phyloP scores from a whole-genome alignment of 1,140 invertebrate genomes.

The Myzus persicae region DNA sequence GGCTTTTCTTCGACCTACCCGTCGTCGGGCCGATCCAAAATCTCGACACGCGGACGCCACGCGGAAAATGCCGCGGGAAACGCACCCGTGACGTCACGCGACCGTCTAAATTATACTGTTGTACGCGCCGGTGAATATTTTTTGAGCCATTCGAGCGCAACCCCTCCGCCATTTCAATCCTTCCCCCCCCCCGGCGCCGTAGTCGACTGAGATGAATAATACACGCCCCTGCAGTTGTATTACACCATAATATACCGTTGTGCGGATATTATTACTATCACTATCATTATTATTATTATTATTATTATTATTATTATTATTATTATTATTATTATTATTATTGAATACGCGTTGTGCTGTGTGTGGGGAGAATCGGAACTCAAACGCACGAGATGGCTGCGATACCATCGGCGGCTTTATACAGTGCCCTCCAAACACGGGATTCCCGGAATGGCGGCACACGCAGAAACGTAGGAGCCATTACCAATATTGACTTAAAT shows the following conservation, averaged over 20 bases:
- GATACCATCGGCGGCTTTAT: neutral
- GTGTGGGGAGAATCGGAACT: neutral
- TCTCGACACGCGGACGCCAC: neutral
- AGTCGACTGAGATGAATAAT: neutral
- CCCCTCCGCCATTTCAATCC: too few species aligned
- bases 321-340: too few species aligned
- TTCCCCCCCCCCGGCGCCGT: accelerated
- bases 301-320: too few species aligned
- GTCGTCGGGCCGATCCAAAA: neutral
- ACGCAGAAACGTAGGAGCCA: neutral
- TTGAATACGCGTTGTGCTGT: neutral
- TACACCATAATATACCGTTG: too few species aligned
- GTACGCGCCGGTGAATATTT: neutral
- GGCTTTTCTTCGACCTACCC: neutral
- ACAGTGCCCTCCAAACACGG: neutral
- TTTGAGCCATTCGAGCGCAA: neutral
- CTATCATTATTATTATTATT: too few species aligned
- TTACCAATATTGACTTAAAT: neutral
- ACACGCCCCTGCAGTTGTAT: neutral
- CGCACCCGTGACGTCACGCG: neutral
- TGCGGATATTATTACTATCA: too few species aligned
- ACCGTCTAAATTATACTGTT: neutral
- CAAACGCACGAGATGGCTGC: neutral
- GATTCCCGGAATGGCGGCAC: neutral
- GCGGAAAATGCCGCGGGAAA: neutral